Evolutionary conservation across 2,113 vertebrate species (phyloP).

Genomic region (Rhombomys opimus): DNA sequence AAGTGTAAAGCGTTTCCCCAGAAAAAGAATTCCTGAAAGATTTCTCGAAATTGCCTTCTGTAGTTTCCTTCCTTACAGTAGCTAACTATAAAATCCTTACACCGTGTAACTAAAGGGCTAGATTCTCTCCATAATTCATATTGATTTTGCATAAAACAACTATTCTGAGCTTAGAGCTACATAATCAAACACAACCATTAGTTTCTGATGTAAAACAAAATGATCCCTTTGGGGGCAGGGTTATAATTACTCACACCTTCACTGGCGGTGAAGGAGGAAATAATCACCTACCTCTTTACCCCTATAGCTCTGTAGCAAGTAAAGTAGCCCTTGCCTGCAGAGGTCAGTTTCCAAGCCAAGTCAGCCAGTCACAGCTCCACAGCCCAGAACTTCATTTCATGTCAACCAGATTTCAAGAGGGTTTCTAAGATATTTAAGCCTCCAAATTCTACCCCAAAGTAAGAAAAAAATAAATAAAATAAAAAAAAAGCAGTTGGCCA

Average conservation of each 20-base stretch:
- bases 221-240: slow-evolving; percentile 71
- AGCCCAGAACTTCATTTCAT: slow-evolving; percentile 57
- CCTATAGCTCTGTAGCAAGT: slow-evolving; percentile 69
- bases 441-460: not conserved
- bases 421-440: slow-evolving; percentile 46
- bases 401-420: slow-evolving; percentile 68
- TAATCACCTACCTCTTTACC: slow-evolving; percentile 73
- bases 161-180: slow-evolving; percentile 79
- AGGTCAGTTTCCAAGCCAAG: slow-evolving; percentile 72
- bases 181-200: slow-evolving; percentile 80
- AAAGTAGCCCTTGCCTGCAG: slow-evolving; percentile 71
- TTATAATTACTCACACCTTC: slow-evolving; percentile 76
- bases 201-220: slow-evolving; percentile 82
- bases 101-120: slow-evolving; percentile 79
- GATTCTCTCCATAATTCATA: slow-evolving; percentile 83
- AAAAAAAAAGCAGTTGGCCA: not conserved
- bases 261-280: slow-evolving; percentile 74
- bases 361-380: slow-evolving; percentile 58
- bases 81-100: slow-evolving; percentile 79
- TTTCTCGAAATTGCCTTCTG: slow-evolving; percentile 73
- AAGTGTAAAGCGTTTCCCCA: slow-evolving; percentile 57
- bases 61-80: slow-evolving; percentile 68
- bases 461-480: no score
- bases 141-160: slow-evolving; percentile 85
- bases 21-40: slow-evolving; percentile 72